phyloP scores from a whole-genome alignment of 1,140 invertebrate species.

The Drosophila triauraria region DNA sequence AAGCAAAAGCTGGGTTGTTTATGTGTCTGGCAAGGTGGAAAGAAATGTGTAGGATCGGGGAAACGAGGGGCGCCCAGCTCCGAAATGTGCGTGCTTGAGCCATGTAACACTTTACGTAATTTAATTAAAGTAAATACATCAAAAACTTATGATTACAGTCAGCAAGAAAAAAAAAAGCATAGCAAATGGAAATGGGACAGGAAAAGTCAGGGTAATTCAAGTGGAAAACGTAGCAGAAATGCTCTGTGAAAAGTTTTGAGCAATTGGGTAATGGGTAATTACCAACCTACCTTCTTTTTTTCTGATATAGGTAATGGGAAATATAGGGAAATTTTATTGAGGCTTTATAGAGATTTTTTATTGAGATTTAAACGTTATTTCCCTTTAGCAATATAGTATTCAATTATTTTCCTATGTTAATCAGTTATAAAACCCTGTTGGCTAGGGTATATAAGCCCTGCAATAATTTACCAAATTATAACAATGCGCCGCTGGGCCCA shows the following conservation, averaged over 20 bases:
- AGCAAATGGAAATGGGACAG: conserved; percentile 36
- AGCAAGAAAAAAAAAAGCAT: conserved; percentile 41
- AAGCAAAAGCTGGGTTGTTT: conserved; percentile 55
- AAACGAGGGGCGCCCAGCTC: conserved; percentile 7
- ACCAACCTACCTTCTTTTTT: neutral
- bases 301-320: conserved; percentile 11
- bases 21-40: conserved; percentile 42
- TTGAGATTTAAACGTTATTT: neutral
- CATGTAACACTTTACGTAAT: conserved; percentile 79
- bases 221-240: conserved; percentile 36
- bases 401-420: neutral
- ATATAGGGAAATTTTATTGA: neutral
- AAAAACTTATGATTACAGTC: conserved; percentile 60
- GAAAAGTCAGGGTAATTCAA: conserved; percentile 36
- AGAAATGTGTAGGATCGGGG: conserved; percentile 9
- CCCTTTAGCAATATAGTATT: too few relatives aligned
- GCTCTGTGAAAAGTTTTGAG: conserved; percentile 27
- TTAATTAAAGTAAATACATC: conserved; percentile 76
- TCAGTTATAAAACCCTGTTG: neutral
- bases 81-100: conserved; percentile 60
- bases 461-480: conserved; percentile 73
- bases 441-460: conserved; percentile 44
- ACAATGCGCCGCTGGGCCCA: conserved; percentile 60
- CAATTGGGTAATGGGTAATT: conserved; percentile 19
- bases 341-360: too few relatives aligned